These are phyloP conservation scores for Dasysyrphus albostriatus DNA, from an alignment of 2,888 invertebrate species.

Conservation along the genomic window DNA sequence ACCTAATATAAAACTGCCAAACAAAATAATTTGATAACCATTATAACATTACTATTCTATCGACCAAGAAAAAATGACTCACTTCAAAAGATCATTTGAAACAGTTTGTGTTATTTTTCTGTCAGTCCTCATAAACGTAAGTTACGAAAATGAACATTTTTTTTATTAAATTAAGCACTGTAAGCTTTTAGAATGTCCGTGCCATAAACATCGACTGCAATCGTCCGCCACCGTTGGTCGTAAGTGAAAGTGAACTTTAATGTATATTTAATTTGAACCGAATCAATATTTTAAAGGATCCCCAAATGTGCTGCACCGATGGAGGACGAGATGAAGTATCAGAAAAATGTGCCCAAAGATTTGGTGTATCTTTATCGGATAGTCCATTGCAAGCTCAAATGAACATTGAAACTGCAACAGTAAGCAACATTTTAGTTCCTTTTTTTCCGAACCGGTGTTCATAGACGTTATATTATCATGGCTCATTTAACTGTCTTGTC, in stretches of 20 bases:
- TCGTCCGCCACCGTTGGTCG: constrained; percentile 81
- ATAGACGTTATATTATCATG: too few relatives aligned
- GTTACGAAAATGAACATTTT: not conserved
- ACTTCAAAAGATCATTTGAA: not conserved
- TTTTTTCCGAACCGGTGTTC: too few relatives aligned
- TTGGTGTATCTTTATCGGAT: constrained; percentile 78
- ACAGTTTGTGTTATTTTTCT: constrained; percentile 34
- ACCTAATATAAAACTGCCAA: constrained; percentile 54
- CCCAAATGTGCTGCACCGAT: constrained; percentile 81
- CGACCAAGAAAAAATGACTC: constrained; percentile 24
- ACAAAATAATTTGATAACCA: constrained; percentile 23
- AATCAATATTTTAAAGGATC: constrained; percentile 79
- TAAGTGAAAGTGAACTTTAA: constrained; percentile 77
- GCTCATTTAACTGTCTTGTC: too few relatives aligned
- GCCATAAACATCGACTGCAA: constrained; percentile 80
- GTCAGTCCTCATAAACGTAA: constrained; percentile 32
- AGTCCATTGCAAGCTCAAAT: constrained; percentile 76
- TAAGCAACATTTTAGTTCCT: constrained; percentile 45
- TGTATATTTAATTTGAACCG: constrained; percentile 76
- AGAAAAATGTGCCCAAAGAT: constrained; percentile 79
- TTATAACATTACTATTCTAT: constrained; percentile 5
- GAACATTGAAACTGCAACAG: constrained; percentile 80
- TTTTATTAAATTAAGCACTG: not conserved
- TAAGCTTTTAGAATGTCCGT: constrained; percentile 4
- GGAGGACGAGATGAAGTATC: constrained; percentile 80